A percentile compares a stretch with the other conserved stretches of the same genome.
Conservation (phyloP, 2,113 vertebrate species). For the Microcebus tavaratra region DNA sequence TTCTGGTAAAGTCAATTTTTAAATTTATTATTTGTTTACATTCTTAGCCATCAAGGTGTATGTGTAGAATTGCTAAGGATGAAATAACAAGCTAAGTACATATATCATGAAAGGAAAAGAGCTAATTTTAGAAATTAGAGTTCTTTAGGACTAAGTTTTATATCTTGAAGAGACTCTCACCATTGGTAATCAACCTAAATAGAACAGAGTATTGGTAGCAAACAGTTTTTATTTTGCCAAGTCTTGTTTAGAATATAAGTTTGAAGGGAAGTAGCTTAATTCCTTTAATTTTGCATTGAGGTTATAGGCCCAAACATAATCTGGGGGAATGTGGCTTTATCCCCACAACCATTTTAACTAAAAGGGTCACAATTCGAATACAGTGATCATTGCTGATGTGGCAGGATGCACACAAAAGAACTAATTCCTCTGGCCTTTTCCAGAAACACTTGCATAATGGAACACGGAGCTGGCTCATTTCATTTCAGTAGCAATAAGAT, state of each 20-base stretch:
- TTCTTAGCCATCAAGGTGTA: background rate
- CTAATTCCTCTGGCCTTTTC: background rate
- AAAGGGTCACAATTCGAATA: background rate
- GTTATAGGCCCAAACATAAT: background rate
- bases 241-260: background rate
- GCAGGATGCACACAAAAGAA: background rate
- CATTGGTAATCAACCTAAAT: background rate
- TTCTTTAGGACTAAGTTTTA: background rate
- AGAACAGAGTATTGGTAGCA: background rate
- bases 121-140: conserved; percentile 5
- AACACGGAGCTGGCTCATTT: background rate
- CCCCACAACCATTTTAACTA: background rate
- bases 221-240: background rate
- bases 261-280: background rate
- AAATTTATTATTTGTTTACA: conserved; percentile 7
- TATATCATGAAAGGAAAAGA: background rate
- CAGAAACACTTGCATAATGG: background rate
- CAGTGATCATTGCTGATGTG: background rate
- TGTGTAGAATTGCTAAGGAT: background rate
- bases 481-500: background rate
- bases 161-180: background rate
- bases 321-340: background rate
- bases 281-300: background rate
- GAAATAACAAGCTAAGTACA: background rate
- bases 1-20: background rate